Conservation (phyloP, 2,113 vertebrate genomes). For the Larimichthys polyactis region DNA sequence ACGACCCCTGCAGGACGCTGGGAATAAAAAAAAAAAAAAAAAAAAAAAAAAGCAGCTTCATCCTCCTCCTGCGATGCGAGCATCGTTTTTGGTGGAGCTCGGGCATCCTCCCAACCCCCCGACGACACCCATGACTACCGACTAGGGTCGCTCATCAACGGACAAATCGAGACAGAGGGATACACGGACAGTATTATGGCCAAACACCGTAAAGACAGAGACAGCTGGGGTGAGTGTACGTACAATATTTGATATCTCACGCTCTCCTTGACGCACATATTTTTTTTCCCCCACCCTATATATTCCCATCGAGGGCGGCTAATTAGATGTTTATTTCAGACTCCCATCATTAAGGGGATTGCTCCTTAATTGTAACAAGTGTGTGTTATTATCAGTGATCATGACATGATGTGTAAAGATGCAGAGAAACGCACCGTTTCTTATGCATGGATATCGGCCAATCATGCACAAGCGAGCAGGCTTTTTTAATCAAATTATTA, state of each 20-base stretch:
- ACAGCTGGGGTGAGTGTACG: conserved; percentile 94
- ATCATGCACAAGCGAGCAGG: background rate
- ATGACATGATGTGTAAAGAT: background rate
- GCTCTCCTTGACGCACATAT: conserved; percentile 51
- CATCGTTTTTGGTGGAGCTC: conserved; percentile 78
- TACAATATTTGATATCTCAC: conserved; percentile 55
- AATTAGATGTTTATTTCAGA: conserved; percentile 41
- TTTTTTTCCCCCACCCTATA: background rate
- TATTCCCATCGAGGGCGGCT: conserved; percentile 38
- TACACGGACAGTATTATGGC: conserved; percentile 82
- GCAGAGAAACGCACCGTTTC: background rate
- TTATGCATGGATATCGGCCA: conserved; percentile 17
- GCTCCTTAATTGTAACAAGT: background rate
- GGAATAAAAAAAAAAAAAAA: conserved; percentile 65
- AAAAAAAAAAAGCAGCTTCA: conserved; percentile 77
- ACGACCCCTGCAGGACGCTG: conserved; percentile 4
- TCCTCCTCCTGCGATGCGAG: conserved; percentile 77
- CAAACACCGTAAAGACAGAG: conserved; percentile 89
- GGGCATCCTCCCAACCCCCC: conserved; percentile 72
- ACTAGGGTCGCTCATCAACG: conserved; percentile 53
- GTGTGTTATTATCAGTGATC: background rate
- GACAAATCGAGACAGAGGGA: conserved; percentile 53
- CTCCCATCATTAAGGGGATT: conserved; percentile 28
- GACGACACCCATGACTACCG: conserved; percentile 74
- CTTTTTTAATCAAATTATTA: background rate